A percentile compares a stretch with the other conserved stretches of the same genome.
These are phyloP conservation scores for Eulemur albifrons DNA, from an alignment of 2,797 vertebrate species.

Conservation along the genomic window DNA sequence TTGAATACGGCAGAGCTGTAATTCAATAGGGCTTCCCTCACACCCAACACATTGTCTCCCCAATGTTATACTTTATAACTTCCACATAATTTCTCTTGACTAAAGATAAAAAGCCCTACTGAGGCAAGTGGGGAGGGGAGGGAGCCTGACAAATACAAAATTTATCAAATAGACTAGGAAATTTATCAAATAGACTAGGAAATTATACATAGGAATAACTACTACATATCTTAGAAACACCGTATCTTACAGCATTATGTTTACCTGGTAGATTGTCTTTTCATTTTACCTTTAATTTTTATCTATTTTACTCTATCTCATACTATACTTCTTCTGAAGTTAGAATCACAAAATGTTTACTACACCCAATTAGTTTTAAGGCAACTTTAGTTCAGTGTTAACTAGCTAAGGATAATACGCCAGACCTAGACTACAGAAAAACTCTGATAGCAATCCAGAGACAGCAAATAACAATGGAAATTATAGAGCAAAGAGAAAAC, in stretches of 20 bases:
- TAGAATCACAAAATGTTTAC: background rate
- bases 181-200: background rate
- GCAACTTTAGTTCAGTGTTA: conserved; percentile 14
- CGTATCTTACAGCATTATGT: background rate
- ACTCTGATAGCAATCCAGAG: background rate
- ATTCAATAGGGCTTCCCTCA: background rate
- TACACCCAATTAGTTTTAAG: background rate
- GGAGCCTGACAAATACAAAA: background rate
- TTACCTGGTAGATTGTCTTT: background rate
- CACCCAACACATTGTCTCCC: background rate
- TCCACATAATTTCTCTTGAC: background rate
- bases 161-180: background rate
- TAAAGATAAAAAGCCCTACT: background rate
- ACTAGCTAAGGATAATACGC: background rate
- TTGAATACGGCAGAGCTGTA: background rate
- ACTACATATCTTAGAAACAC: background rate
- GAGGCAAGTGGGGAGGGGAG: background rate
- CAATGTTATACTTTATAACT: background rate
- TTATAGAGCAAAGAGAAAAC: background rate
- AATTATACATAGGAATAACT: background rate
- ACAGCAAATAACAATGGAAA: conserved; percentile 36
- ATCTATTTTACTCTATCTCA: background rate
- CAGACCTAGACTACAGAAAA: background rate
- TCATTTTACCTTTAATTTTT: conserved; percentile 7
- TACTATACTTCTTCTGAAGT: background rate